Evolutionary conservation across 2,113 vertebrate genomes (phyloP), one percentile per base, ranked within the genome.

Genomic region (Lanius ludovicianus): DNA sequence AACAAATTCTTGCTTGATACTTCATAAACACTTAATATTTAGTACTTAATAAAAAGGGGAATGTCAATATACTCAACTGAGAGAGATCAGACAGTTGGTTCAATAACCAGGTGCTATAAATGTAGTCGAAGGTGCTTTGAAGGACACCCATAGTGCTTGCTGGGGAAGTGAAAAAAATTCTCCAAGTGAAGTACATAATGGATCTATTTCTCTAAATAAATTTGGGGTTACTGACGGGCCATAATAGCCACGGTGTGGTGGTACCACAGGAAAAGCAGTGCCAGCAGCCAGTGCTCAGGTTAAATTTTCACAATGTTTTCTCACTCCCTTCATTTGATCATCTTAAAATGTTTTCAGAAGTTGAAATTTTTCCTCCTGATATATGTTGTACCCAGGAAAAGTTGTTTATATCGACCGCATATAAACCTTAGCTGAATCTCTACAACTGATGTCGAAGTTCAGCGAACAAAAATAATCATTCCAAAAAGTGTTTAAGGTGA

Each of bases 391-490:
- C 79, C 95, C 78, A 69, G 95, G 94, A 97, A 97, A 97, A 92
- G 81, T n/a, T 98, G 95, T 97, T 98, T 98, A 97, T 97, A 96
- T 96, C 5, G 68, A 57, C 14, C 17, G 12, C 95, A 97, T 98
- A 95, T 87, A 97, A 94, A 97, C 95, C 90, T 96, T 89, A 94
- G 91, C 93, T 79, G 77, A 97, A 97, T 95, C 94, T 84, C 55
- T 92, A 69, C 89, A 89, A 78, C 88, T 80, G 84, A 84, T 87
- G 92, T 73, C 64, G 79, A 86, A 89, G 88, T 96, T 96, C 92
- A 95, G 86, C 4, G 63, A 94, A 95, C 89, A 96, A 97, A 98
- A 97, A 97, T 97, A 97, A 98, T 97, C 90, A 95, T 87, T 96
- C 96, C 94, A 47, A 47, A 84, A 96, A 94, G 74, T 85, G 93